Evolutionary conservation across 2,888 invertebrate species (phyloP).

Genomic region (Tillus elongatus): DNA sequence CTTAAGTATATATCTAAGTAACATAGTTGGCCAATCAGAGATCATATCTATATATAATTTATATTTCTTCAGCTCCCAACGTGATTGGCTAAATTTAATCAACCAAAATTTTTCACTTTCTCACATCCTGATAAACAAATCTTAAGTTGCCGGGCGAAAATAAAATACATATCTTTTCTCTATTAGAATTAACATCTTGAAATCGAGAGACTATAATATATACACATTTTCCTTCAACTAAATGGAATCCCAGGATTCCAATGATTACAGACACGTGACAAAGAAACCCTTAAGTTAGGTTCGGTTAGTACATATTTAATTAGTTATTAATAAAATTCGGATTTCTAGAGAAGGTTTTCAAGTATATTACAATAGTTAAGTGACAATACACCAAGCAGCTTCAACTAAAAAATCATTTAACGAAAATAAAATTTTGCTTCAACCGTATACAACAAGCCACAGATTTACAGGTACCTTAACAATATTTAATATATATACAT

Average conservation of each 20-base stretch:
- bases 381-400: conserved; percentile 34
- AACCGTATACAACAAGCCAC: conserved; percentile 42
- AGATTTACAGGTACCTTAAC: conserved; percentile 42
- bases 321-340: conserved; percentile 39
- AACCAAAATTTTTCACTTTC: neutral
- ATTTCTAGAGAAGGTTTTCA: conserved; percentile 40
- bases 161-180: conserved; percentile 23
- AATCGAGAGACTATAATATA: conserved; percentile 23
- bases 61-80: conserved; percentile 2
- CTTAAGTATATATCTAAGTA: conserved; percentile 14
- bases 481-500: conserved; percentile 29
- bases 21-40: conserved; percentile 22
- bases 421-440: conserved; percentile 28
- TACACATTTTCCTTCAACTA: conserved; percentile 25
- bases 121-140: conserved; percentile 15
- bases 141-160: conserved; percentile 17
- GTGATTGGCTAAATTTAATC: conserved; percentile 8
- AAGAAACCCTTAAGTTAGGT: conserved; percentile 25
- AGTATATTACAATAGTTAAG: conserved; percentile 35
- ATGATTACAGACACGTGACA: conserved; percentile 28
- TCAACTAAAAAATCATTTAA: conserved; percentile 22
- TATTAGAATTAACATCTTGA: conserved; percentile 24
- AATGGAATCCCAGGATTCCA: conserved; percentile 18
- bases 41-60: conserved; percentile 20
- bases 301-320: conserved; percentile 30